These are phyloP conservation scores for Drosophila ohnishii DNA, from an alignment of 1,140 invertebrate genomes.

Conservation along the genomic window DNA sequence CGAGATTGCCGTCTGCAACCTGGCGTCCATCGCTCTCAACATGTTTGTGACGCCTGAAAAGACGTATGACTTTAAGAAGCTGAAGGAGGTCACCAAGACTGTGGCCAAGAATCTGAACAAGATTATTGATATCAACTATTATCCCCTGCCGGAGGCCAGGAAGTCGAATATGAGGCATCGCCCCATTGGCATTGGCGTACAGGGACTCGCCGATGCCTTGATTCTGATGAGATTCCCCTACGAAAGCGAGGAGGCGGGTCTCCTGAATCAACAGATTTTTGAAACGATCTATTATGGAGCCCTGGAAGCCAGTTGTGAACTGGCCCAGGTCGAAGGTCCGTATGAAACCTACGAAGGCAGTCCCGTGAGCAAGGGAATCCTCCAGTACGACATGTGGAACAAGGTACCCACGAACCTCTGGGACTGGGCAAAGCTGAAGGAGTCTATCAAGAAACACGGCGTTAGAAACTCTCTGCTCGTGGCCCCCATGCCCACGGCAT, in stretches of 20 bases:
- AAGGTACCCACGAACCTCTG: slow-evolving; percentile 93
- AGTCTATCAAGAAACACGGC: slow-evolving; percentile 94
- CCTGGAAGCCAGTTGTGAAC: slow-evolving; percentile 97
- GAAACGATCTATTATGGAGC: slow-evolving; percentile 99
- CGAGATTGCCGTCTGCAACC: slow-evolving; percentile 99
- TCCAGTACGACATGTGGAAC: slow-evolving; percentile 99
- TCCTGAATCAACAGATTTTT: slow-evolving; percentile 98
- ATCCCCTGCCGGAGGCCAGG: slow-evolving; percentile 95
- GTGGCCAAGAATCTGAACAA: slow-evolving; percentile 97
- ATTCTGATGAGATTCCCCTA: slow-evolving; percentile 97
- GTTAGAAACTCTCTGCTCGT: slow-evolving; percentile 97
- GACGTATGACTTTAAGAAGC: slow-evolving; percentile 94
- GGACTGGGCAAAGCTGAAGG: slow-evolving; percentile 94
- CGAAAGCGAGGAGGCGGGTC: slow-evolving; percentile 92
- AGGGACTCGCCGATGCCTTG: slow-evolving; percentile 98
- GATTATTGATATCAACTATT: slow-evolving; percentile 98
- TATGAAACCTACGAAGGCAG: slow-evolving; percentile 96
- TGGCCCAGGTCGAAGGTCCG: slow-evolving; percentile 92
- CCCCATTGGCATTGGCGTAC: slow-evolving; percentile 98
- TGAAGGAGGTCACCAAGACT: slow-evolving; percentile 94
- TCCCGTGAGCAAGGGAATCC: slow-evolving; percentile 97
- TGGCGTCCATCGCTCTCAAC: slow-evolving; percentile 99
- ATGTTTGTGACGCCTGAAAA: slow-evolving; percentile 94
- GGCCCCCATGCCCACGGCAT: slow-evolving; percentile 99
- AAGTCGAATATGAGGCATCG: slow-evolving; percentile 96